phyloP scores from a whole-genome alignment of 2,797 vertebrate species.

The Gymnodraco acuticeps region DNA sequence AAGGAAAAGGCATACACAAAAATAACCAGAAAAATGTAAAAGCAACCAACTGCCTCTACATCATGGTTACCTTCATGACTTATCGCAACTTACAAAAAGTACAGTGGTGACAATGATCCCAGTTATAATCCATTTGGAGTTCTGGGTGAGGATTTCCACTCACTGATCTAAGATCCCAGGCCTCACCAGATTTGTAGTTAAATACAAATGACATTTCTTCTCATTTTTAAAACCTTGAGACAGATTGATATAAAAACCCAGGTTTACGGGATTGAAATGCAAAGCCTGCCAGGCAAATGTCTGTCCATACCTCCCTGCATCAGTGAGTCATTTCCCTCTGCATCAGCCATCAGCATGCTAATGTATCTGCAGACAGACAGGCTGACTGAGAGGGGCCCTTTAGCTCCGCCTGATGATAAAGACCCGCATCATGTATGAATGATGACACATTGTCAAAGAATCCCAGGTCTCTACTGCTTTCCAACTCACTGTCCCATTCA shows the following conservation, averaged over 20 bases:
- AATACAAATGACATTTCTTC: neutral
- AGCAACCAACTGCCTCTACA: too few species aligned
- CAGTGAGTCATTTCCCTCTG: slow-evolving; percentile 23
- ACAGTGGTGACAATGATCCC: too few species aligned
- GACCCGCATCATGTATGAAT: slow-evolving; percentile 41
- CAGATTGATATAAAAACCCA: neutral
- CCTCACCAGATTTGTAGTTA: neutral
- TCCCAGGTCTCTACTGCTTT: slow-evolving; percentile 6
- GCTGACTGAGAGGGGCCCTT: slow-evolving; percentile 32
- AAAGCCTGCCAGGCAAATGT: slow-evolving; percentile 19
- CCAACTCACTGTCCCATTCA: slow-evolving; percentile 32
- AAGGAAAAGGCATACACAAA: too few species aligned
- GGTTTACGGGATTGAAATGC: slow-evolving; percentile 8
- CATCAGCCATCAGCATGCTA: slow-evolving; percentile 39
- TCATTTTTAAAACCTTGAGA: neutral
- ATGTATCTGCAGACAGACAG: slow-evolving; percentile 43
- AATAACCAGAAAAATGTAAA: too few species aligned
- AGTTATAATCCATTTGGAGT: neutral
- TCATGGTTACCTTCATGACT: too few species aligned
- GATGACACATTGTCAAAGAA: slow-evolving; percentile 57
- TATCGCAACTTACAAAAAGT: too few species aligned
- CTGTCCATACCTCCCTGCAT: slow-evolving; percentile 9
- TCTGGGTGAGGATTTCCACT: neutral
- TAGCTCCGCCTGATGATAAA: slow-evolving; percentile 46
- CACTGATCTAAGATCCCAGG: neutral